A percentile compares a stretch with the other conserved stretches of the same genome.
Evolutionary conservation across 2,797 vertebrate species (phyloP).

Genomic region (Cuniculus paca): DNA sequence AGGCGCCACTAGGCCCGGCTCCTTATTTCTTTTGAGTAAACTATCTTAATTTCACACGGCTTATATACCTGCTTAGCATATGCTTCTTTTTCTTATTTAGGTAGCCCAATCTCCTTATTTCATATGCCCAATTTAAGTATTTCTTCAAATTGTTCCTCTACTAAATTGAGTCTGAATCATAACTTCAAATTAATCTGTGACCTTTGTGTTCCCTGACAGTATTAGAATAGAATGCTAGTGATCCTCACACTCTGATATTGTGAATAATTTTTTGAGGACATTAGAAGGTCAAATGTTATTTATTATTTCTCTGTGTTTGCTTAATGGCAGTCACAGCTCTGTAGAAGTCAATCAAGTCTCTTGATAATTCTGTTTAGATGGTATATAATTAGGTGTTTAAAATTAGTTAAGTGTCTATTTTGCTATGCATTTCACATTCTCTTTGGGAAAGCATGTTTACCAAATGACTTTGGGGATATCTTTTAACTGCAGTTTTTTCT

Average conservation of each 20-base stretch:
- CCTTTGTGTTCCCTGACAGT: background rate
- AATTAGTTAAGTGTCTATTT: slow-evolving; percentile 73
- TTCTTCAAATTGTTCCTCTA: background rate
- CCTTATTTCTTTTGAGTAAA: background rate
- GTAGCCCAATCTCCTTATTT: background rate
- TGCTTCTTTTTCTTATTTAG: background rate
- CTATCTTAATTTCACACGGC: background rate
- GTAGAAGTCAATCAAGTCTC: slow-evolving; percentile 77
- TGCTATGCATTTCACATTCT: slow-evolving; percentile 68
- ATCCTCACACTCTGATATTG: slow-evolving; percentile 2
- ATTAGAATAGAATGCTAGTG: background rate
- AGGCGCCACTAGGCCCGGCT: no score
- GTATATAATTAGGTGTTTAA: slow-evolving; percentile 75
- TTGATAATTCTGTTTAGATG: slow-evolving; percentile 73
- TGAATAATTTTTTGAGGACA: slow-evolving; percentile 72
- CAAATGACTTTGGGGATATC: slow-evolving; percentile 63
- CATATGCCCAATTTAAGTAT: slow-evolving; percentile 28
- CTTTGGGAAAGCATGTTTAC: slow-evolving; percentile 65
- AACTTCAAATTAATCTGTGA: slow-evolving; percentile 53
- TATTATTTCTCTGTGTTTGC: slow-evolving; percentile 71
- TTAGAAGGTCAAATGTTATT: slow-evolving; percentile 75
- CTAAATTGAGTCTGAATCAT: slow-evolving; percentile 52
- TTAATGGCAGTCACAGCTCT: slow-evolving; percentile 73
- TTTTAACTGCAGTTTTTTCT: slow-evolving; percentile 56
- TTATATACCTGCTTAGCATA: background rate